A percentile compares a stretch with the other conserved stretches of the same genome.
phyloP scores from a whole-genome alignment of 2,797 vertebrate genomes.

The Hephaestus fuliginosus region DNA sequence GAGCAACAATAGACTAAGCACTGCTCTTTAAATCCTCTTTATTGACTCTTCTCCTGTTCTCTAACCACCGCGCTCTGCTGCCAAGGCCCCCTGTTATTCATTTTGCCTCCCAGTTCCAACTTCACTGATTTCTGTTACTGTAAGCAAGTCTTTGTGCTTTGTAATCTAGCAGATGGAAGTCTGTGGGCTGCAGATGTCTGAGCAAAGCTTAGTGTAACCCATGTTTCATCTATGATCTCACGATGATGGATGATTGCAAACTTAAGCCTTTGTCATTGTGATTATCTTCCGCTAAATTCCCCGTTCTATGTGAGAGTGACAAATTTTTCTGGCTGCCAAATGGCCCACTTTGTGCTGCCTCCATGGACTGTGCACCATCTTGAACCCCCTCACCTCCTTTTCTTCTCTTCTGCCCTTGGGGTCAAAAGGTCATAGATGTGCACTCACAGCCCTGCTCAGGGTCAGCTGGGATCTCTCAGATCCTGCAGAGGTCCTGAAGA shows the following conservation, averaged over 20 bases:
- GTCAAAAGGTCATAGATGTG: conserved; percentile 63
- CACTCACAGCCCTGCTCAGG: conserved; percentile 56
- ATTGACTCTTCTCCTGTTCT: conserved; percentile 32
- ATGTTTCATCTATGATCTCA: conserved; percentile 42
- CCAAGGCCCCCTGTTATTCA: conserved; percentile 36
- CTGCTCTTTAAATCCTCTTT: conserved; percentile 20
- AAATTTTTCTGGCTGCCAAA: conserved; percentile 26
- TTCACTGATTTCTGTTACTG: conserved; percentile 58
- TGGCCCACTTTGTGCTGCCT: conserved; percentile 24
- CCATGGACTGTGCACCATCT: conserved; percentile 21
- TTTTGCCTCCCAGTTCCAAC: conserved; percentile 28
- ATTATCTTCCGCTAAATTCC: conserved; percentile 15
- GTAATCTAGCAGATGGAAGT: conserved; percentile 58
- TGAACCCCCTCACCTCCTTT: conserved; percentile 23
- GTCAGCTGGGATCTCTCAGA: conserved; percentile 50
- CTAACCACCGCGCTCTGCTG: conserved; percentile 29
- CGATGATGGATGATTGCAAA: conserved; percentile 33
- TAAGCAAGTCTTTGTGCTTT: conserved; percentile 62
- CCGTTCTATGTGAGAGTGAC: conserved; percentile 22
- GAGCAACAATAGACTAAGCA: conserved; percentile 2
- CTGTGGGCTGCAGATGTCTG: conserved; percentile 51
- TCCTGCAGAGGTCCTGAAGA: conserved; percentile 44
- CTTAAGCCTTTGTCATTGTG: conserved; percentile 2
- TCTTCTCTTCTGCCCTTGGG: conserved; percentile 31
- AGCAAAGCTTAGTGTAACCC: conserved; percentile 22